These are phyloP conservation scores for Malurus elegans DNA, from an alignment of 2,113 vertebrate genomes.

Conservation along the genomic window DNA sequence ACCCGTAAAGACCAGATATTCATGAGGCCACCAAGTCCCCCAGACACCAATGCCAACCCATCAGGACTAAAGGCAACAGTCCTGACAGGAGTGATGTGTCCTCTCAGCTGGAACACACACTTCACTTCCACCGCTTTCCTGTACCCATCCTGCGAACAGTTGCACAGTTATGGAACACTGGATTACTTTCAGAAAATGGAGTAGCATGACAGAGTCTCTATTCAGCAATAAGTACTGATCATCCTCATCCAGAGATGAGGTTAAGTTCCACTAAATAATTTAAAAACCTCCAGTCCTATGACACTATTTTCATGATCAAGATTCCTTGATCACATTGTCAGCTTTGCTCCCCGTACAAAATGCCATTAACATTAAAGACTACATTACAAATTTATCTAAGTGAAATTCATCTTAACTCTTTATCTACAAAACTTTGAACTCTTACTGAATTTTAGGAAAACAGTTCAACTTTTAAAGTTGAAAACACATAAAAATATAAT, in stretches of 20 bases:
- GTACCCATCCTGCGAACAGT: slow-evolving; percentile 74
- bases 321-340: neutral
- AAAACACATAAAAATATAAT: neutral
- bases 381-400: neutral
- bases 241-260: neutral
- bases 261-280: too few species aligned
- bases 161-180: neutral
- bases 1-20: slow-evolving; percentile 98
- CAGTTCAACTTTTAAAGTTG: neutral
- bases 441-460: neutral
- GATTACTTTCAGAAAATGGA: neutral
- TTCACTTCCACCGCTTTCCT: slow-evolving; percentile 70
- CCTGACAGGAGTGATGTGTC: slow-evolving; percentile 92
- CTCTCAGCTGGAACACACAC: slow-evolving; percentile 88
- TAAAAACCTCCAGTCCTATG: neutral
- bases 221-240: neutral
- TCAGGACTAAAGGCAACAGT: slow-evolving; percentile 92
- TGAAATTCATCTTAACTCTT: neutral
- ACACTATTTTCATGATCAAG: too few species aligned
- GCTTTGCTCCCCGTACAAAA: neutral
- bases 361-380: neutral
- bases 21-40: slow-evolving; percentile 92
- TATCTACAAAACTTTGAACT: neutral
- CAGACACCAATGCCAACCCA: slow-evolving; percentile 88
- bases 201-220: neutral